phyloP scores from a whole-genome alignment of 2,888 invertebrate genomes.

The Syrista parreyssii region DNA sequence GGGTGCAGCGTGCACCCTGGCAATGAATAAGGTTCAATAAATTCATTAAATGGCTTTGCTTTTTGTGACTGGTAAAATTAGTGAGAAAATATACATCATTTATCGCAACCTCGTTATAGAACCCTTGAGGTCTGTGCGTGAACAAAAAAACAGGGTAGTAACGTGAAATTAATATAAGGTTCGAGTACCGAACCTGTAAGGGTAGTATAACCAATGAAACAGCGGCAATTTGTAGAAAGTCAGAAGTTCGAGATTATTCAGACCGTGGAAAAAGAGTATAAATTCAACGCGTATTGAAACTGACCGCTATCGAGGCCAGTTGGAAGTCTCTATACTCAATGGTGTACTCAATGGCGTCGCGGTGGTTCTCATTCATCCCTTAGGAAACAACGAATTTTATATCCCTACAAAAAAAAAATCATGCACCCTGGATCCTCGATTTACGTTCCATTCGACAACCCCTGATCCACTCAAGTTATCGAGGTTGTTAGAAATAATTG shows the following conservation, averaged over 20 bases:
- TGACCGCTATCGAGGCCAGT: constrained; percentile 30
- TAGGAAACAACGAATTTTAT: not conserved
- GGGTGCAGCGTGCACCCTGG: not conserved
- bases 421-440: not conserved
- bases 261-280: constrained; percentile 17
- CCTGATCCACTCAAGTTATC: constrained; percentile 38
- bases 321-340: not conserved
- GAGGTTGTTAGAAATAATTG: constrained; percentile 53
- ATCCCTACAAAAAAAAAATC: not conserved
- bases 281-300: constrained; percentile 32
- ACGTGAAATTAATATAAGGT: not conserved
- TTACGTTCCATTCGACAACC: constrained; percentile 17
- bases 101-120: not conserved
- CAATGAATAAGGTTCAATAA: not conserved
- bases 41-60: not conserved
- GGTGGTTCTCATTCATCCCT: not conserved
- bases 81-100: not conserved
- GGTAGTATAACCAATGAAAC: not conserved
- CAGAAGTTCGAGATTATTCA: not conserved
- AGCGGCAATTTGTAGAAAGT: not conserved
- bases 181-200: not conserved
- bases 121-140: not conserved
- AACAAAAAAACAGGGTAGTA: not conserved
- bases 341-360: not conserved
- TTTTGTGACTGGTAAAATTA: not conserved